Conservation (phyloP, 2,888 invertebrate species). For the Pegoplata infirma region DNA sequence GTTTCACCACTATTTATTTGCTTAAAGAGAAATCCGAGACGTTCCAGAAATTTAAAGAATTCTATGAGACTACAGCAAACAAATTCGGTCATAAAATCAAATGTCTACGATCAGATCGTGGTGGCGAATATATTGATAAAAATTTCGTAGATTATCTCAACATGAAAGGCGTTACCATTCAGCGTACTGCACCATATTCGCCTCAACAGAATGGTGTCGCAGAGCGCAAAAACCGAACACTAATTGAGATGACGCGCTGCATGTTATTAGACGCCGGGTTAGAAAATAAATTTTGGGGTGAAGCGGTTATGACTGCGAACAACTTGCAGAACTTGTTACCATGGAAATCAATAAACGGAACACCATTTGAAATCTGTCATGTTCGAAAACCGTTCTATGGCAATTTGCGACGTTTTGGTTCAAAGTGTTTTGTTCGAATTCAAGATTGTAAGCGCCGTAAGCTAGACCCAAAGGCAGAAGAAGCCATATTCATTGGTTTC, state of each 20-base stretch:
- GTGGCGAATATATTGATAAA: slow-evolving; percentile 66
- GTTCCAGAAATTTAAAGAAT: slow-evolving; percentile 37
- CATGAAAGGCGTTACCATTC: slow-evolving; percentile 63
- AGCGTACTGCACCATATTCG: slow-evolving; percentile 53
- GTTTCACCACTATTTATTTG: slow-evolving; percentile 65
- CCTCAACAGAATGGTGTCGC: slow-evolving; percentile 61
- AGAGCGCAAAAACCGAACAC: slow-evolving; percentile 56
- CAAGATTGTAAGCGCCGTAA: slow-evolving; percentile 54
- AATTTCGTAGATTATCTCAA: slow-evolving; percentile 59
- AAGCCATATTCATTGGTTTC: slow-evolving; percentile 59
- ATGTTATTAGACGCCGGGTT: slow-evolving; percentile 26
- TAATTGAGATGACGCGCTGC: slow-evolving; percentile 53
- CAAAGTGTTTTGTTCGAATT: slow-evolving; percentile 49
- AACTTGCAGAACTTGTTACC: slow-evolving; percentile 19
- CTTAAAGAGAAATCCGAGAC: slow-evolving; percentile 65
- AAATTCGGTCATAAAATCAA: slow-evolving; percentile 51
- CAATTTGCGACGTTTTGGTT: slow-evolving; percentile 47
- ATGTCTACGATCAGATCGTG: slow-evolving; percentile 42
- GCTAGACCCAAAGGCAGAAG: slow-evolving; percentile 45
- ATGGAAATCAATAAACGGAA: slow-evolving; percentile 23
- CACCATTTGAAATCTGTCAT: slow-evolving; percentile 29
- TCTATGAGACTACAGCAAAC: slow-evolving; percentile 28
- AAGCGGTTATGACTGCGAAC: slow-evolving; percentile 24
- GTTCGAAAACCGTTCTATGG: slow-evolving; percentile 27
- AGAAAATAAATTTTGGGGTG: slow-evolving; percentile 31